Percentiles rank a stretch among this genome's conserved stretches.
Conservation (phyloP, 2,888 invertebrate species). For the Unio delphinus region DNA sequence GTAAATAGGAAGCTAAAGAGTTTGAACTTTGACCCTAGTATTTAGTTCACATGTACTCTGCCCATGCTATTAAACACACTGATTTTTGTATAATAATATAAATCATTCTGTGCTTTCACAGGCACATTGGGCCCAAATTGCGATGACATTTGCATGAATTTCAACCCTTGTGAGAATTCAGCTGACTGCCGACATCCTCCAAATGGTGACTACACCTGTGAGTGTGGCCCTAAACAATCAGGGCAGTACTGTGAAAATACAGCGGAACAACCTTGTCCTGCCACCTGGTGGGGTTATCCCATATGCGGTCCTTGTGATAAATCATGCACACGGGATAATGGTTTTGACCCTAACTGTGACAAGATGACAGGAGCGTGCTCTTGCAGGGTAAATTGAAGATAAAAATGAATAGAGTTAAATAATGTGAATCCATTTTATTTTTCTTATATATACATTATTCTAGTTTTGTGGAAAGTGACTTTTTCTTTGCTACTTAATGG, state of each 20-base stretch:
- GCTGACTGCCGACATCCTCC: constrained; percentile 77
- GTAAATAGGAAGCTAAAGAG: no score
- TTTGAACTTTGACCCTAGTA: no score
- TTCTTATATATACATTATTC: no score
- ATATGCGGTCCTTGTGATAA: constrained; percentile 90
- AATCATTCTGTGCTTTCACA: constrained; percentile 26
- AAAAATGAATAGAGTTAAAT: not conserved
- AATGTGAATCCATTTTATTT: no score
- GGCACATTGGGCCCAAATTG: constrained; percentile 76
- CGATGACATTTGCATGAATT: constrained; percentile 82
- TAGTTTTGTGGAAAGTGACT: no score
- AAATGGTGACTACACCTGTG: constrained; percentile 82
- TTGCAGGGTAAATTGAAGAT: constrained; percentile 81
- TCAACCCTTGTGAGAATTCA: constrained; percentile 84
- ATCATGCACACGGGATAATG: constrained; percentile 84
- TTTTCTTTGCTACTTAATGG: no score
- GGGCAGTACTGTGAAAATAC: constrained; percentile 72
- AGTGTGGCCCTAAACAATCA: constrained; percentile 82
- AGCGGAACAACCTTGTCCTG: constrained; percentile 79
- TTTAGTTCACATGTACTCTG: no score
- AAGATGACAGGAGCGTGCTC: constrained; percentile 88
- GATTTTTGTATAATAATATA: not conserved
- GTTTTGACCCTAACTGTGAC: constrained; percentile 93
- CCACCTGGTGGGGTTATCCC: constrained; percentile 94
- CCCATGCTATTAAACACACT: not conserved